phyloP scores from a whole-genome alignment of 2,888 invertebrate genomes.

The Sturmia bella region DNA sequence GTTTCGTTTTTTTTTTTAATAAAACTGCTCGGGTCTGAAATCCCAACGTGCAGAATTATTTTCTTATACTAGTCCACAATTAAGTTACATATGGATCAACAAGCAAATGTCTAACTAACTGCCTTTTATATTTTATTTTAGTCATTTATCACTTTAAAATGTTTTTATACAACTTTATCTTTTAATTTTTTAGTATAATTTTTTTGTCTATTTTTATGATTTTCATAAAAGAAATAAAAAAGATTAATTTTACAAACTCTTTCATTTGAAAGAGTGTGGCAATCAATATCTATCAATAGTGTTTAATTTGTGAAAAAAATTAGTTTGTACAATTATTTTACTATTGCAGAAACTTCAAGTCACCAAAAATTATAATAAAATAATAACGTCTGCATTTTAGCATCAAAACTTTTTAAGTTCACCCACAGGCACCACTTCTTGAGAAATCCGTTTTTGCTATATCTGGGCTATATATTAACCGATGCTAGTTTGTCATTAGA shows the following conservation, averaged over 20 bases:
- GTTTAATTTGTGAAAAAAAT: not conserved
- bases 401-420: no score
- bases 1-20: not conserved
- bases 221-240: constrained; percentile 50
- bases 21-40: constrained; percentile 21
- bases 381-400: not conserved
- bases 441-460: no score
- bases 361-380: no score
- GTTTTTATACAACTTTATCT: constrained; percentile 23
- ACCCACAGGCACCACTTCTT: no score
- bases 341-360: no score
- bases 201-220: constrained; percentile 22
- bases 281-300: constrained; percentile 21
- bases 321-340: no score
- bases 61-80: constrained; percentile 34
- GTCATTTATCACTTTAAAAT: constrained; percentile 36
- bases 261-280: constrained; percentile 59
- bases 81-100: constrained; percentile 26
- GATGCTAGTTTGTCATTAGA: constrained; percentile 7
- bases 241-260: constrained; percentile 47
- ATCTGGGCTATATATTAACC: no score
- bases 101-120: constrained; percentile 52
- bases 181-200: constrained; percentile 27
- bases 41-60: not conserved
- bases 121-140: constrained; percentile 32